phyloP scores from a whole-genome alignment of 2,888 invertebrate genomes.

The Netelia virgata region DNA sequence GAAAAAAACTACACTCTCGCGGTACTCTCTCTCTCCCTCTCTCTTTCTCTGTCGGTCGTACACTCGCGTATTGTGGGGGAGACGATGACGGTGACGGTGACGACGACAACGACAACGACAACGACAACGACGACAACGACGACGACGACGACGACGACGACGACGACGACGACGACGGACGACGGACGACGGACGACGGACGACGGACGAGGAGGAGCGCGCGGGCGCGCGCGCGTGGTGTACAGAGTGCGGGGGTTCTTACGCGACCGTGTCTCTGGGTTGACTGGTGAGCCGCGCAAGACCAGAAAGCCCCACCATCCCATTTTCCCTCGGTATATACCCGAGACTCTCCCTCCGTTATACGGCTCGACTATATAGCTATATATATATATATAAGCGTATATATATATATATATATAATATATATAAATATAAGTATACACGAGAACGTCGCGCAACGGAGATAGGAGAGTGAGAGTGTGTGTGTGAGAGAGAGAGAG shows the following conservation, averaged over 20 bases:
- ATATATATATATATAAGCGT: constrained; percentile 1
- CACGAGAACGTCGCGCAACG: constrained; percentile 31
- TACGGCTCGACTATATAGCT: not conserved
- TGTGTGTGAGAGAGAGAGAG: constrained; percentile 32
- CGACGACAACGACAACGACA: too few relatives aligned
- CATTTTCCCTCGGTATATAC: constrained; percentile 72
- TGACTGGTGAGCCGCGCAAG: constrained; percentile 84
- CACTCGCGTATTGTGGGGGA: constrained; percentile 2
- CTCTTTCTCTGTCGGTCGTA: constrained; percentile 43
- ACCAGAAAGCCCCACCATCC: constrained; percentile 84
- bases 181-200: not conserved
- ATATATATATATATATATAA: constrained; percentile 1
- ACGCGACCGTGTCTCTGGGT: constrained; percentile 84
- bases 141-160: too few relatives aligned
- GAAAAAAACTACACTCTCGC: constrained; percentile 36
- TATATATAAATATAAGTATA: too few relatives aligned
- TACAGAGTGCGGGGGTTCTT: constrained; percentile 77
- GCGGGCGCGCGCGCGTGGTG: constrained; percentile 27
- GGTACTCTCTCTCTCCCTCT: constrained; percentile 33
- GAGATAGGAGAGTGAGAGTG: constrained; percentile 32
- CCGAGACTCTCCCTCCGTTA: constrained; percentile 58
- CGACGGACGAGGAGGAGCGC: not conserved
- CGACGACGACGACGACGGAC: not conserved
- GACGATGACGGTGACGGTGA: not conserved
- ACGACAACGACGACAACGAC: too few relatives aligned